A percentile compares a stretch with the other conserved stretches of the same genome.
Evolutionary conservation across 2,113 vertebrate genomes (phyloP).

Genomic region (Chunga burmeisteri): DNA sequence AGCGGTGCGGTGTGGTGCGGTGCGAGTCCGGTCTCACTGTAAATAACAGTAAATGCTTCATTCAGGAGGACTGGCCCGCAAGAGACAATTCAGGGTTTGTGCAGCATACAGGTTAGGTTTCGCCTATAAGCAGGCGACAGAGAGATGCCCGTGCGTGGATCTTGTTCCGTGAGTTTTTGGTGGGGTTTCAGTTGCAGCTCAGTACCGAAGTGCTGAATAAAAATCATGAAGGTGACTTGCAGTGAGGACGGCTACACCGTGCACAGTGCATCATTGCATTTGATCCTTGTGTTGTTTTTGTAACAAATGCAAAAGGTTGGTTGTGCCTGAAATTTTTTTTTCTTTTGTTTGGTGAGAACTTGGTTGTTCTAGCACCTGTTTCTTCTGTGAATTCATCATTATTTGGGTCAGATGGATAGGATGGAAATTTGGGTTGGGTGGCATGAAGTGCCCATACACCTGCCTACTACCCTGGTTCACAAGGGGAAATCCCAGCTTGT

Average conservation of each 20-base stretch:
- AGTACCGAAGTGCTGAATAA: background rate
- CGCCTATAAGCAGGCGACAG: background rate
- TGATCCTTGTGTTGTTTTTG: background rate
- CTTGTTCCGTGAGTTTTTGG: background rate
- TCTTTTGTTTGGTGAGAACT: background rate
- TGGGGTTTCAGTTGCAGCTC: background rate
- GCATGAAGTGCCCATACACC: background rate
- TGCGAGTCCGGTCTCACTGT: background rate
- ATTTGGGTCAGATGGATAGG: background rate
- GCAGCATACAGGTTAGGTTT: background rate
- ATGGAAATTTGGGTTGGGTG: background rate
- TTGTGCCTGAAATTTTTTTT: background rate
- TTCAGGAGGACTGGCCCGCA: background rate
- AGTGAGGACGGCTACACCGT: background rate
- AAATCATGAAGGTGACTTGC: background rate
- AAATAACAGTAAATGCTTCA: fast-evolving
- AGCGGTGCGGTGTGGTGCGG: no score
- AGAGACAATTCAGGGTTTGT: fast-evolving
- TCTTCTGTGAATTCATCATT: background rate
- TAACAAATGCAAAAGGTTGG: background rate
- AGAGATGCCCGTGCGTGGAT: fast-evolving
- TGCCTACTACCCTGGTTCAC: background rate
- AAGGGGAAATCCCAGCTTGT: background rate
- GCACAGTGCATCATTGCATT: fast-evolving
- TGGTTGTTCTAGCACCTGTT: background rate